Evolutionary conservation across 37 sponge, comb jelly and placozoan genomes (phyloP).

Genomic region (Tethya wilhelma): DNA sequence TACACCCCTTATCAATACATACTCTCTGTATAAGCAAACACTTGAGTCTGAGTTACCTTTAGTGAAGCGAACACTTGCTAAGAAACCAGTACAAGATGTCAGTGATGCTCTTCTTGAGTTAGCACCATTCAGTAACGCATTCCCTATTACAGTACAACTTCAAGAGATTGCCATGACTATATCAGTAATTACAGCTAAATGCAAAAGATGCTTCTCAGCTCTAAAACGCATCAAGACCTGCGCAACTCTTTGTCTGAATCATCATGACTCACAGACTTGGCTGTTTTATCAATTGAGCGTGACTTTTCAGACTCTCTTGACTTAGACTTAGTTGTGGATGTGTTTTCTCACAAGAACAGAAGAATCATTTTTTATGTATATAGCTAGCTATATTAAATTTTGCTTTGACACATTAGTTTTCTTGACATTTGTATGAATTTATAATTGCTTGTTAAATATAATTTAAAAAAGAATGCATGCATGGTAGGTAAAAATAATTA

Average conservation of each 20-base stretch:
- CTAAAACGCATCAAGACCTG: slow-evolving; percentile 35
- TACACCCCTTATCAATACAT: no score
- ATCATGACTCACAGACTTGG: slow-evolving; percentile 10
- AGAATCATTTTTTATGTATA: no score
- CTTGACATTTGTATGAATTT: no score
- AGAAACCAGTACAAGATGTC: slow-evolving; percentile 10
- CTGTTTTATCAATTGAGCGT: slow-evolving; percentile 11
- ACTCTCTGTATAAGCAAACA: no score
- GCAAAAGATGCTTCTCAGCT: slow-evolving; percentile 47
- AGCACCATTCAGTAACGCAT: slow-evolving; percentile 15
- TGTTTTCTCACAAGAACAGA: slow-evolving; percentile 15
- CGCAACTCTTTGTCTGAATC: slow-evolving; percentile 18
- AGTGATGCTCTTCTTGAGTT: slow-evolving; percentile 31
- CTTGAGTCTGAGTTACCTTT: slow-evolving; percentile 7
- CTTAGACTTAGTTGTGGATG: slow-evolving; percentile 3
- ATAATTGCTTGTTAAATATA: no score
- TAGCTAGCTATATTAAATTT: no score
- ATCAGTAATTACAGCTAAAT: slow-evolving; percentile 6
- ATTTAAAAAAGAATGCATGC: no score
- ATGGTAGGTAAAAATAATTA: no score
- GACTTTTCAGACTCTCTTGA: slow-evolving; percentile 18
- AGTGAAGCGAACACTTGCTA: not conserved
- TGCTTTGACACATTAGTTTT: no score
- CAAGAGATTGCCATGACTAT: slow-evolving; percentile 23
- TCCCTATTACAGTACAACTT: slow-evolving; percentile 14